Conservation (phyloP, 2,113 vertebrate species). For the Mirza zaza region DNA sequence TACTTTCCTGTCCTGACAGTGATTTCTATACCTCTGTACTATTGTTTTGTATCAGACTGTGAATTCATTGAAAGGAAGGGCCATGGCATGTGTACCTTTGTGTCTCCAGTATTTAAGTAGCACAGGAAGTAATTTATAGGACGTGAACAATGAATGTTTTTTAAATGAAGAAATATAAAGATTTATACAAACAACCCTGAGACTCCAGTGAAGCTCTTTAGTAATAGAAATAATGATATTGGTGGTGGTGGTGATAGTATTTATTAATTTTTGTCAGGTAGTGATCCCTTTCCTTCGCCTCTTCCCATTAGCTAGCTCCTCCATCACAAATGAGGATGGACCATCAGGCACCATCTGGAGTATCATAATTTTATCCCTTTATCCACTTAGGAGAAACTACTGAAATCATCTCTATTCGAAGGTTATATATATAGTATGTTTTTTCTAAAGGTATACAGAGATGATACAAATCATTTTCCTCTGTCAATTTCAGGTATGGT, state of each 20-base stretch:
- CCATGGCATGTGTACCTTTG: not conserved
- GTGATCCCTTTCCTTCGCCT: not conserved
- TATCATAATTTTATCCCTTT: not conserved
- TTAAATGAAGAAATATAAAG: not conserved
- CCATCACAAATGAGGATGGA: not conserved
- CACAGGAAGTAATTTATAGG: not conserved
- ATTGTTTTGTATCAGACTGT: not conserved
- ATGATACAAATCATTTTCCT: not conserved
- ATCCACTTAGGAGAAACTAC: not conserved
- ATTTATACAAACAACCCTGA: not conserved
- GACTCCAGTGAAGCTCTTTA: not conserved
- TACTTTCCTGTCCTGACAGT: not conserved
- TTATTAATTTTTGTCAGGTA: not conserved
- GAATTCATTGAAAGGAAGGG: not conserved
- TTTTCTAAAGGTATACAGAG: not conserved
- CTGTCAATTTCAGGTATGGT: not conserved
- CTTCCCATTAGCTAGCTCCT: not conserved
- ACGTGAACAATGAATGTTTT: not conserved
- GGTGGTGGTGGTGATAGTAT: too few relatives aligned
- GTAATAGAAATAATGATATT: too few relatives aligned
- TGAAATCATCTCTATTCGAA: not conserved
- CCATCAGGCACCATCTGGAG: not conserved
- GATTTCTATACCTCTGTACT: not conserved
- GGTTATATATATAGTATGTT: not conserved
- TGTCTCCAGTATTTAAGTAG: not conserved